These are phyloP conservation scores for Cheilosia pagana DNA, from an alignment of 2,888 invertebrate species.

Conservation along the genomic window DNA sequence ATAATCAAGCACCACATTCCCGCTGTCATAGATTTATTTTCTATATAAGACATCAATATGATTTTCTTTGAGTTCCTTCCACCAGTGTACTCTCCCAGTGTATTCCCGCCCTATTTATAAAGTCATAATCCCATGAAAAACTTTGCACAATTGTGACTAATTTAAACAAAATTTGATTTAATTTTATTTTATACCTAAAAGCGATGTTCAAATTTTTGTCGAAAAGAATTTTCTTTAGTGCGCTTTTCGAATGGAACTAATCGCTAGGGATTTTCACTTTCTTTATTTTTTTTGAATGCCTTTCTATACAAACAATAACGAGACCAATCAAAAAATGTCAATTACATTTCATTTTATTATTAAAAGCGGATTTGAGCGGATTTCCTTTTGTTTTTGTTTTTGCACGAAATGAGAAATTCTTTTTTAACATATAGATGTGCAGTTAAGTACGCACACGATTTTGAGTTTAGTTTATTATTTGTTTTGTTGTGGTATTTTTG, in stretches of 20 bases:
- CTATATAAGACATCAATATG: constrained; percentile 2
- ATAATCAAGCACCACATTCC: constrained; percentile 17
- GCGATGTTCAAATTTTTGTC: constrained; percentile 9
- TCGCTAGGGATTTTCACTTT: constrained; percentile 8
- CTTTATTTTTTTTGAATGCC: constrained; percentile 18
- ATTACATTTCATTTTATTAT: constrained; percentile 65
- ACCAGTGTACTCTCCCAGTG: constrained; percentile 14
- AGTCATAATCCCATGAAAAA: not conserved
- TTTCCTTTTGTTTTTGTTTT: constrained; percentile 9
- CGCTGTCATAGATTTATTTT: constrained; percentile 21
- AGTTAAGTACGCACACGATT: constrained; percentile 12
- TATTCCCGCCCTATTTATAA: not conserved
- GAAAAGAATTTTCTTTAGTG: not conserved
- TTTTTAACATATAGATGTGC: constrained; percentile 15
- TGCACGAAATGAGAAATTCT: constrained; percentile 71
- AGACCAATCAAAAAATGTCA: constrained; percentile 13
- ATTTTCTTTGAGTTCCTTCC: constrained; percentile 19
- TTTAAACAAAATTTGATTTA: constrained; percentile 18
- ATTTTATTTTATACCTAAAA: constrained; percentile 28
- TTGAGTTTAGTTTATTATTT: constrained; percentile 16
- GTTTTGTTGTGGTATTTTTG: constrained; percentile 21
- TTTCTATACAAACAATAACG: constrained; percentile 9
- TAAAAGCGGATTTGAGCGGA: constrained; percentile 7
- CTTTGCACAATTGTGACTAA: constrained; percentile 50
- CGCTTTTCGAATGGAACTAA: constrained; percentile 35